These are phyloP conservation scores for Lanius collurio DNA, from an alignment of 2,113 vertebrate species.

Conservation along the genomic window DNA sequence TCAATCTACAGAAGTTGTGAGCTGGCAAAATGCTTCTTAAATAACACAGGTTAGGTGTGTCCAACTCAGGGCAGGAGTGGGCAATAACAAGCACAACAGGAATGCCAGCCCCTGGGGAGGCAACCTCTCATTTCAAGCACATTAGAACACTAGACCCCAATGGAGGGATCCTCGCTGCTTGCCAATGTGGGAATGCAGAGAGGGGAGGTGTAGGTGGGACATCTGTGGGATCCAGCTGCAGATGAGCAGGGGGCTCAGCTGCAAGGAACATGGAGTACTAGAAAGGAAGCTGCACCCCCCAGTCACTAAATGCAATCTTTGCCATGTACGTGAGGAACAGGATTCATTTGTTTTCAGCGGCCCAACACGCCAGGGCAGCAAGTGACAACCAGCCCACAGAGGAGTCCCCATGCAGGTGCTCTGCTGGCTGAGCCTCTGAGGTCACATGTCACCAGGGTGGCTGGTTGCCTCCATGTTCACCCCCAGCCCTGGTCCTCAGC, in stretches of 20 bases:
- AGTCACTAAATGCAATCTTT: neutral
- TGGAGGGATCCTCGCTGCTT: rapidly evolving
- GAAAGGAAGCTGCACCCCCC: neutral
- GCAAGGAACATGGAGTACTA: neutral
- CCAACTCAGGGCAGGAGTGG: neutral
- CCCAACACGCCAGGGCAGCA: neutral
- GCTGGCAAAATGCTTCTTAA: neutral
- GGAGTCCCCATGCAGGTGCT: rapidly evolving
- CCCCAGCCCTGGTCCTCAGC: neutral
- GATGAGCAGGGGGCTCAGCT: neutral
- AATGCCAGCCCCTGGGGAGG: neutral
- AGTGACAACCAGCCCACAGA: rapidly evolving
- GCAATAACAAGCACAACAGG: neutral
- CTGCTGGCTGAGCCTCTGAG: neutral
- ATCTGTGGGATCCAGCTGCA: rapidly evolving
- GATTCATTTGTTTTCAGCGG: neutral
- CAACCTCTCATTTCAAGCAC: neutral
- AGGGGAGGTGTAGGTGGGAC: rapidly evolving
- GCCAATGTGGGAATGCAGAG: rapidly evolving
- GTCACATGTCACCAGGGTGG: neutral
- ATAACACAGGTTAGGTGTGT: neutral
- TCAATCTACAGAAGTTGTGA: neutral
- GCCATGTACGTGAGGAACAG: rapidly evolving
- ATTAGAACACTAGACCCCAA: rapidly evolving
- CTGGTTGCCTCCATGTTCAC: rapidly evolving